Evolutionary conservation across 2,888 invertebrate genomes (phyloP), one percentile per base, ranked within the genome.

Genomic region (Diabrotica balteata): DNA sequence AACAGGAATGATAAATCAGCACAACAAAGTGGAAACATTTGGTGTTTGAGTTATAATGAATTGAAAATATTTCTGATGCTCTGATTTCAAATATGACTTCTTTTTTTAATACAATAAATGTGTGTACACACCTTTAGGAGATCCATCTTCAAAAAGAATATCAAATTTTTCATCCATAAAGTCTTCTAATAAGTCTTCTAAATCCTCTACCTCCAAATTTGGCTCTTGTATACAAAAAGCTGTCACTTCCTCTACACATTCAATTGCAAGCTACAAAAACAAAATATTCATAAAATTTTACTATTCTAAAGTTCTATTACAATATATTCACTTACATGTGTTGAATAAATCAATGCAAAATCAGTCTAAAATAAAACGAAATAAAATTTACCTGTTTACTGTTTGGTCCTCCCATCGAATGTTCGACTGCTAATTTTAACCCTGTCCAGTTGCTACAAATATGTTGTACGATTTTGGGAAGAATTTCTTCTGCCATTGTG

Each of bases 391-490:
- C 91, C 84, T 91, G 87, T 84, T 88, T 89, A 53, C 91, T 90
- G 75, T 90, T 88, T 22, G 89, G 88, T 32, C 91, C 90, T 46
- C 90, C 91, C 90, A 90, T 90, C 73, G 89, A 90, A 87, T 92
- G 90, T 81, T 92, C 91, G 0, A 92, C 91, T 46, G 91, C 91
- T 44, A 92, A 82, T 75, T 89, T 88, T 44, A 92, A 80, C 7
- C 90, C 91, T 17, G 90, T 90, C 92, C 92, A 92, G 78, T 90
- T 90, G 76, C 89, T 90, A 67, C 92, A 88, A 57, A 92, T 86
- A 76, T 88, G 86, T 78, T 91, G 89, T 7, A 92, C 89, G 73
- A 90, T 85, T 67, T 86, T 85, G 72, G 86, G 87, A 79, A 90
- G 90, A 52, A 86, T 84, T 75, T 86, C 86, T 65, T 79, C 78